A percentile compares a stretch with the other conserved stretches of the same genome.
Conservation (phyloP, 1,140 invertebrate species). For the Megalopta genalis region DNA sequence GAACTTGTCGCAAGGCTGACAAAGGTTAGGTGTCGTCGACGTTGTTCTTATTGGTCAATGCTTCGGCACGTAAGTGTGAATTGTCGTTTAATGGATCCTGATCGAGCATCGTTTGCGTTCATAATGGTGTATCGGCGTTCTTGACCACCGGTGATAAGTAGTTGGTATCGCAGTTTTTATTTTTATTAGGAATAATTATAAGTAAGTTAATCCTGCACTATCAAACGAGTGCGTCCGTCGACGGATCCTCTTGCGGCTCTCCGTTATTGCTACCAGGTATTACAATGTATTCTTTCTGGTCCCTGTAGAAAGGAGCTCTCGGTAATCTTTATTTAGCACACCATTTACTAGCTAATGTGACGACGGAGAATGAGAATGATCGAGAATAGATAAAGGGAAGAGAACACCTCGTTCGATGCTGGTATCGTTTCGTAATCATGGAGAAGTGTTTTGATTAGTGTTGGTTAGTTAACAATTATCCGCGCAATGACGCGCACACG, state of each 20-base stretch:
- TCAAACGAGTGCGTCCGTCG: neutral
- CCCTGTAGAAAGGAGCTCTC: conserved; percentile 69
- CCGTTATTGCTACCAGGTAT: conserved; percentile 70
- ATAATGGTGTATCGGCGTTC: neutral
- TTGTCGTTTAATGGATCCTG: neutral
- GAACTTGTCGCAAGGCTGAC: too few relatives aligned
- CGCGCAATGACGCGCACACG: too few relatives aligned
- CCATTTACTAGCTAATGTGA: neutral
- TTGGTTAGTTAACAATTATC: conserved; percentile 40
- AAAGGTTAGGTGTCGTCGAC: neutral
- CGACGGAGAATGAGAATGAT: neutral
- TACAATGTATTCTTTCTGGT: conserved; percentile 68
- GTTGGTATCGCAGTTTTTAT: conserved; percentile 1
- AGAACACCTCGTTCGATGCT: neutral
- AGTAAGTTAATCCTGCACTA: neutral
- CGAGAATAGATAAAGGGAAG: neutral
- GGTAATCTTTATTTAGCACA: conserved; percentile 17
- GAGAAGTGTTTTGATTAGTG: conserved; percentile 35
- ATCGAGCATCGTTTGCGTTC: neutral
- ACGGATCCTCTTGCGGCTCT: conserved; percentile 31
- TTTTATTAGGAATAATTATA: conserved; percentile 31
- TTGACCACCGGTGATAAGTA: neutral
- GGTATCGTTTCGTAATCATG: neutral
- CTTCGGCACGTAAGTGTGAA: neutral
- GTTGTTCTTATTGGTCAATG: neutral